Conservation (phyloP, 2,888 invertebrate genomes). For the Tetanocera ferruginea region DNA sequence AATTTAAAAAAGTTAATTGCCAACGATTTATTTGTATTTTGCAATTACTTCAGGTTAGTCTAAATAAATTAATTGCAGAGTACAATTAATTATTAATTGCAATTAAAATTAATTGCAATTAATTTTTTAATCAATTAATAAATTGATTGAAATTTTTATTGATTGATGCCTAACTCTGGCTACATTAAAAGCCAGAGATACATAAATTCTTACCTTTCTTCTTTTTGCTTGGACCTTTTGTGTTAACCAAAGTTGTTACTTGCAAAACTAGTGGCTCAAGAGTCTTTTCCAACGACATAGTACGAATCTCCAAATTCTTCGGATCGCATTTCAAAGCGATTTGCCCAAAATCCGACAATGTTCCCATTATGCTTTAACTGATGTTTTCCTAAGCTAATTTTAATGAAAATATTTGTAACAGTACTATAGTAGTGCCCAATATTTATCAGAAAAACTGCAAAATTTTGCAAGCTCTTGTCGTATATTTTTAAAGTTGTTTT, state of each 20-base stretch:
- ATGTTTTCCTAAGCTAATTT: conserved; percentile 28
- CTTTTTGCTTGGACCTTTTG: conserved; percentile 93
- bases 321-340: conserved; percentile 90
- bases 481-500: background rate
- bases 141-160: too few relatives aligned
- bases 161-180: too few relatives aligned
- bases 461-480: background rate
- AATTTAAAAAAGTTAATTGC: too few relatives aligned
- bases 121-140: too few relatives aligned
- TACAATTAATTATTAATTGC: too few relatives aligned
- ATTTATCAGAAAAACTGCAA: background rate
- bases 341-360: conserved; percentile 68
- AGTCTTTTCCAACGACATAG: conserved; percentile 97
- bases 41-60: too few relatives aligned
- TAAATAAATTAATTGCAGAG: too few relatives aligned
- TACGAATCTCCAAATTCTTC: conserved; percentile 96
- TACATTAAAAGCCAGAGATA: background rate
- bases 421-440: background rate
- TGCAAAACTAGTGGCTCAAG: conserved; percentile 96
- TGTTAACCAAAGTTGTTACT: conserved; percentile 93
- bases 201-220: conserved; percentile 79
- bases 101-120: too few relatives aligned
- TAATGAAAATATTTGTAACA: conserved; percentile 15
- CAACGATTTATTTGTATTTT: too few relatives aligned
- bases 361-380: conserved; percentile 55